phyloP scores from a whole-genome alignment of 2,888 invertebrate genomes.

The Acleris holmiana region DNA sequence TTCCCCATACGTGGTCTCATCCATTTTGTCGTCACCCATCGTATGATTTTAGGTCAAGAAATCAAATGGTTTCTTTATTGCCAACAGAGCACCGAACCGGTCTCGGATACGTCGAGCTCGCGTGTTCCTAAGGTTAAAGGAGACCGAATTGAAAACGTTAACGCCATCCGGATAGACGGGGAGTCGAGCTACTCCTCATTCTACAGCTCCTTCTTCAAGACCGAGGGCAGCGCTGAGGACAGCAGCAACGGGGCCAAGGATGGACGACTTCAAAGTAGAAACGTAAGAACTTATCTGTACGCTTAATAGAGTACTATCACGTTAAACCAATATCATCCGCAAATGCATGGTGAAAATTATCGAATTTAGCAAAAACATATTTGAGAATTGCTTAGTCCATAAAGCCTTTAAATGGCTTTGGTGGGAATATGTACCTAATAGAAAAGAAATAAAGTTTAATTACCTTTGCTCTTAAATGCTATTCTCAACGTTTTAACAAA shows the following conservation, averaged over 20 bases:
- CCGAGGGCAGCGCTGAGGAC: slow-evolving; percentile 79
- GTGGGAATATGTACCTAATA: too few species aligned
- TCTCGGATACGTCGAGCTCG: neutral
- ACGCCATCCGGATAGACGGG: slow-evolving; percentile 64
- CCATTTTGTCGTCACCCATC: too few species aligned
- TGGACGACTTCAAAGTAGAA: slow-evolving; percentile 14
- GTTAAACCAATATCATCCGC: too few species aligned
- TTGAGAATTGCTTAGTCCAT: too few species aligned
- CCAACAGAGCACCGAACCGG: slow-evolving; percentile 13
- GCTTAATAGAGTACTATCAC: too few species aligned
- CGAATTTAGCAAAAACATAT: too few species aligned
- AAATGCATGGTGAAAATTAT: too few species aligned
- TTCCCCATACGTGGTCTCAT: too few species aligned
- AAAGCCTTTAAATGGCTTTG: too few species aligned
- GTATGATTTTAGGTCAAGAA: neutral
- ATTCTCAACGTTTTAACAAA: too few species aligned
- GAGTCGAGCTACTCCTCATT: slow-evolving; percentile 87
- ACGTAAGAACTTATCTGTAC: slow-evolving; percentile 6
- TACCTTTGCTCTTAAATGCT: too few species aligned
- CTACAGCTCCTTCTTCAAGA: slow-evolving; percentile 89
- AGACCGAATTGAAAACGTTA: slow-evolving; percentile 44
- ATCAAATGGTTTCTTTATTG: neutral
- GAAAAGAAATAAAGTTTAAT: too few species aligned
- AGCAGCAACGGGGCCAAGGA: slow-evolving; percentile 60
- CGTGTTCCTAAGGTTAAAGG: slow-evolving; percentile 3